Base-by-base conservation (phyloP, 2,888 invertebrate genomes). In the Phalangium opilio region DNA sequence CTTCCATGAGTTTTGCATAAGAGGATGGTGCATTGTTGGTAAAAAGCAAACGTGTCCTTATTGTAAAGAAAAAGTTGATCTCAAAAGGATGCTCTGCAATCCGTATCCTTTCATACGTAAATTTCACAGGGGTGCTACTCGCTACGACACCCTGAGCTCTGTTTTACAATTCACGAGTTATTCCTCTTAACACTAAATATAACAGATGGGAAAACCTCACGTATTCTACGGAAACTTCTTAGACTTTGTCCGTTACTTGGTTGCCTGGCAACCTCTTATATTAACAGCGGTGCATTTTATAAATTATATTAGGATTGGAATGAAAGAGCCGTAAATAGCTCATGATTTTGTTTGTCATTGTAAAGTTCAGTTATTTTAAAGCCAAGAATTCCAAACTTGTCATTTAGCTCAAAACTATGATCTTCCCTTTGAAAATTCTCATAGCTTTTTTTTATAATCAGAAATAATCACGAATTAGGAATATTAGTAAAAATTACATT, bases 11-110 rank as follows among this genome's bases (percentile, higher is more conserved):
- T 98, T 95, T 70, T 98, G 98, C 68, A 96, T 98, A 66, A 76
- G 98, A 56, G 98, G 98, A 49, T 99, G 98, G 98, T 96, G 96
- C 66, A 95, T 99, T 61, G 89, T 99, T 21, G 98, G 98, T 52
- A 99, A 99, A 71, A 93, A 93, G 65, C 95, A 98, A 72, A 96
- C 90, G 1, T 99, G 98, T 66, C 98, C 98, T 3, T 98, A 96
- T 69, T 99, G 98, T 71, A 93, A 95, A 67, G 98, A 99, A 70
- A 96, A 96, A 70, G 70, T 71, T 27, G 73, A 75, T 57, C 62
- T 73, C 43, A 70, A 72, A 59, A 61, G 70, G 51, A 68, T 73
- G 68, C 73, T 74, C 40, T 43, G 51, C 17, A 53, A 53, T 53
- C 53, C 53, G 53, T 53, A 53, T 53, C 53, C 53, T 53, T 53